Evolutionary conservation across 2,113 vertebrate genomes (phyloP), one percentile per base, ranked within the genome.

Genomic region (Myiozetetes cayanensis): DNA sequence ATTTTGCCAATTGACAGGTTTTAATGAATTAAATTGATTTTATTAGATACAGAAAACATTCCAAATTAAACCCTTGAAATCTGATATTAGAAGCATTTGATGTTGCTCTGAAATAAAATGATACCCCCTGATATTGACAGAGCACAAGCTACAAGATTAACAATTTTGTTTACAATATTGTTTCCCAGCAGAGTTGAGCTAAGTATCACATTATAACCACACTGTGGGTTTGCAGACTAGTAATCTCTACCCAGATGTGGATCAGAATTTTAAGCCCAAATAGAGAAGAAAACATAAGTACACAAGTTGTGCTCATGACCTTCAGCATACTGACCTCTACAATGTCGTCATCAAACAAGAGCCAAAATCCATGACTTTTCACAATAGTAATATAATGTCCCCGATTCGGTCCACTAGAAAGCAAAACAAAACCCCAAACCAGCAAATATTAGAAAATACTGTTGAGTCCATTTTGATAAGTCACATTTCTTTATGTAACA

Each of bases 341-440:
- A 49, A 99, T 99, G 98, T 99, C 99, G 33, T 99, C 99, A 59
- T 99, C 99, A 90, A 99, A 99, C 96, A 99, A 97, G 88, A 99
- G 98, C 99, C 99, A 99, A 98, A 99, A 99, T 96, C 99, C 99
- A 2, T 99, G 99, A 96, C 99, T 99, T 98, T 99, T 99, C 97
- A 99, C 99, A 47, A 99, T 99, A 89, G 99, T 99, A 95, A 99
- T 99, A 96, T 99, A 99, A 98, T 99, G 99, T 24, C 99, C 99
- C 83, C 99, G 96, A 86, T 99, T 99, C 2, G 99, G 99, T n/a
- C 99, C 99, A 35, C 99, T 99, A 97, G 88, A 88, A 98, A 93
- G 13, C 28, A 77, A 89, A 95, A 71, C 43, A 87, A 86, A 79
- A 83, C 1, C 12, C 33, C 33, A 81, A 52, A 17, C 16, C 17